phyloP scores from a whole-genome alignment of 2,113 vertebrate species.

The Nothoprocta perdicaria region DNA sequence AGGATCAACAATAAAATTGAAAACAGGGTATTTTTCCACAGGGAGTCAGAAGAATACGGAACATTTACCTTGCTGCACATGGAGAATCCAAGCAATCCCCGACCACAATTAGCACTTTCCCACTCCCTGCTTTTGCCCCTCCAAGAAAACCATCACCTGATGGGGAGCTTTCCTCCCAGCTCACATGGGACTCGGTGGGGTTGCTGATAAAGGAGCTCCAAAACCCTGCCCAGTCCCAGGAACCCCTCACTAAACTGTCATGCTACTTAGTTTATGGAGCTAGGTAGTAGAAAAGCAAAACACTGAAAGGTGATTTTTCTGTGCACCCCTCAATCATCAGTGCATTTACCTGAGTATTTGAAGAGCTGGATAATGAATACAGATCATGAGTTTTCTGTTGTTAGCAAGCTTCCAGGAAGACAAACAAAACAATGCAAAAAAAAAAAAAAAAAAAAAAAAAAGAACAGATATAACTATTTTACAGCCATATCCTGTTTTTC shows the following conservation, averaged over 20 bases:
- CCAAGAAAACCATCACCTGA: neutral
- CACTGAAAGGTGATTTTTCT: slow-evolving; percentile 28
- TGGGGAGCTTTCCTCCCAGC: neutral
- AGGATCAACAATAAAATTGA: neutral
- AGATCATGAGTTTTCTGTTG: neutral
- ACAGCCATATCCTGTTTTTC: neutral
- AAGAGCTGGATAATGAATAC: slow-evolving; percentile 15
- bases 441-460: slow-evolving; percentile 18
- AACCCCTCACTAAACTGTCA: neutral
- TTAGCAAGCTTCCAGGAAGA: slow-evolving; percentile 19
- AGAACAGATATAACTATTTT: neutral
- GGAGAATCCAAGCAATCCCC: neutral
- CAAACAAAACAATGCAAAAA: slow-evolving; percentile 11
- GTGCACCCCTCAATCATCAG: neutral
- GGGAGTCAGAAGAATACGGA: neutral
- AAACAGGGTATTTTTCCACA: neutral
- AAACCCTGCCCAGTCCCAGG: neutral
- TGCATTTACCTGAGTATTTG: neutral
- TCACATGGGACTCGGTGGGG: neutral
- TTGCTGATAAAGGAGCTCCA: neutral
- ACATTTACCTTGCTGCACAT: neutral
- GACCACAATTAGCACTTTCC: neutral
- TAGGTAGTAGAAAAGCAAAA: slow-evolving; percentile 5
- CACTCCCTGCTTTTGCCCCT: neutral
- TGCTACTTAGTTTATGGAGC: slow-evolving; percentile 33